Evolutionary conservation across 2,888 invertebrate genomes (phyloP), one percentile per base, ranked within the genome.

Genomic region (Elaeidobius kamerunicus): DNA sequence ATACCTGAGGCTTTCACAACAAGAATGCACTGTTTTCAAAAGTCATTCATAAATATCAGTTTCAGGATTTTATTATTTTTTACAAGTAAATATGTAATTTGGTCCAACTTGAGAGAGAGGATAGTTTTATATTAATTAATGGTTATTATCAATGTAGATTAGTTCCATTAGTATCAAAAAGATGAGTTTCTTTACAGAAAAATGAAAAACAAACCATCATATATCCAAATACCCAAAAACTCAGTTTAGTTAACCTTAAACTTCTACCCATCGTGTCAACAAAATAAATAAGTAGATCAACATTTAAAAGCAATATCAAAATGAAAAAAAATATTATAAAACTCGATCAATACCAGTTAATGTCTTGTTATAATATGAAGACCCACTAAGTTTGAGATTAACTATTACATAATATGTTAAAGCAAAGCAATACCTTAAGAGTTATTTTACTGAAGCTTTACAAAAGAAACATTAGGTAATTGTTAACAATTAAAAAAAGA

Each of bases 401-500:
- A 30, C 18, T 18, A 42, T 12, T 18, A n/a, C 28, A 18, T 38
- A 38, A 45, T 36, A 23, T 30, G 55, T 51, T 51, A 55, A 43
- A 41, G 47, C 55, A 55, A 55, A 55, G 55, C 55, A 17, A 41
- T 19, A 9, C 15, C 34, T 23, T 39, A 28, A 36, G 30, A 46
- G 16, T 36, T 30, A 44, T 12, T 36, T 17, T 41, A 34, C 18
- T 12, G 17, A 48, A 50, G 46, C 46, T 46, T 23, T 46, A 50
- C 19, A 55, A 54, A 28, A 46, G 12, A 30, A 32, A 34, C 34
- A 46, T 52, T 52, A 53, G 30, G 9, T 28, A 36, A 19, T 14
- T 44, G 49, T 47, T 53, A 53, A 14, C 12, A 39, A 45, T 35
- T 23, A 19, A 46, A 46, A 28, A 54, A 40, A 44, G 54, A 58